Conservation (phyloP, 2,797 vertebrate genomes). For the Anguilla marmorata region DNA sequence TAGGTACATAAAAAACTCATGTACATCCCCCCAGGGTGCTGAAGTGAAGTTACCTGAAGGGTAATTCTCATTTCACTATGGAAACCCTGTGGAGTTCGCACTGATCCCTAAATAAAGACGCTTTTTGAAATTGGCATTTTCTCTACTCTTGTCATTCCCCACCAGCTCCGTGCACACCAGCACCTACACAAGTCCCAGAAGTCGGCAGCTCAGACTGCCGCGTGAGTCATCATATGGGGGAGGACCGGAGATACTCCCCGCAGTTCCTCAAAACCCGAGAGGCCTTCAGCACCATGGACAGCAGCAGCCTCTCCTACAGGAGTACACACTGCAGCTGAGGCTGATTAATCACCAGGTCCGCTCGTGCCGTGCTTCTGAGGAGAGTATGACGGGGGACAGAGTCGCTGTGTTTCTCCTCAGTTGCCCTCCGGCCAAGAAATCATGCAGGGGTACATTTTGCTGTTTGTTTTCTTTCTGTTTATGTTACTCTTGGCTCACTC, state of each 20-base stretch:
- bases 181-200: neutral
- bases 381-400: neutral
- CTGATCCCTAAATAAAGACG: neutral
- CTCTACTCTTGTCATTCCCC: too few relatives aligned
- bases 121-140: neutral
- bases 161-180: neutral
- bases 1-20: too few relatives aligned
- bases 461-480: neutral
- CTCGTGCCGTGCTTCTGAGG: neutral
- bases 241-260: too few relatives aligned
- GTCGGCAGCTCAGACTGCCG: neutral
- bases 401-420: neutral
- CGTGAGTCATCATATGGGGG: neutral
- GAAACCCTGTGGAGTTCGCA: neutral
- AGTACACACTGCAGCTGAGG: neutral
- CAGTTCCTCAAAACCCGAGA: neutral
- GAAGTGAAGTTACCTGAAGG: too few relatives aligned
- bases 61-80: too few relatives aligned
- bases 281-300: neutral
- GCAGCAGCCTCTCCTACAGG: neutral
- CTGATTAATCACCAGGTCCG: neutral
- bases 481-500: neutral
- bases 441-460: neutral
- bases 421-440: neutral
- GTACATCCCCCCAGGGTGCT: too few relatives aligned